phyloP scores from a whole-genome alignment of 23 tunicate genomes.

The Ciona savignyi region DNA sequence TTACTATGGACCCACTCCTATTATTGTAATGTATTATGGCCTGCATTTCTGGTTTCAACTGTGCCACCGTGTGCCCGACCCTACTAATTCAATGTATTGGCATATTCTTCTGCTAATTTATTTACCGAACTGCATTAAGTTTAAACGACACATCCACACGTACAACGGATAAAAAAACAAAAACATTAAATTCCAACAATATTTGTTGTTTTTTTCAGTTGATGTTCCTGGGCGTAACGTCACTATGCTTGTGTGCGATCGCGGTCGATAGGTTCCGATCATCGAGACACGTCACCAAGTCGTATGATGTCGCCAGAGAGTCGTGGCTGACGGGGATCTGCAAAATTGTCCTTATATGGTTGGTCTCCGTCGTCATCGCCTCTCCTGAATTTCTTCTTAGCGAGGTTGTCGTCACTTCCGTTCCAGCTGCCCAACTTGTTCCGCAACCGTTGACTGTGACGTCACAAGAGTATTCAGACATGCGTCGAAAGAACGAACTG shows the following conservation, averaged over 20 bases:
- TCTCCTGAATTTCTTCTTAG: slow-evolving; percentile 49
- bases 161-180: no score
- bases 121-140: no score
- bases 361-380: slow-evolving; percentile 54
- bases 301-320: slow-evolving; percentile 30
- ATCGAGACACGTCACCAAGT: slow-evolving; percentile 43
- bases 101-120: no score
- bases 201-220: no score
- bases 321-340: slow-evolving; percentile 30
- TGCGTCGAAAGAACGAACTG: neutral
- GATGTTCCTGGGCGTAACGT: slow-evolving; percentile 48
- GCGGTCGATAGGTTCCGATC: slow-evolving; percentile 59
- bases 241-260: slow-evolving; percentile 54
- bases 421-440: neutral
- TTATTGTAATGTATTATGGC: no score
- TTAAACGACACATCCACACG: no score
- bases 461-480: neutral
- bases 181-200: no score
- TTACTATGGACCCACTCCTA: no score
- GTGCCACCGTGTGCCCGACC: no score
- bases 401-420: neutral
- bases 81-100: no score
- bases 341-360: slow-evolving; percentile 60
- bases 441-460: neutral
- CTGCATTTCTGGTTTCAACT: no score